A percentile compares a stretch with the other conserved stretches of the same genome.
phyloP scores from a whole-genome alignment of 2,888 invertebrate genomes.

The Venustoraphidia nigricollis region DNA sequence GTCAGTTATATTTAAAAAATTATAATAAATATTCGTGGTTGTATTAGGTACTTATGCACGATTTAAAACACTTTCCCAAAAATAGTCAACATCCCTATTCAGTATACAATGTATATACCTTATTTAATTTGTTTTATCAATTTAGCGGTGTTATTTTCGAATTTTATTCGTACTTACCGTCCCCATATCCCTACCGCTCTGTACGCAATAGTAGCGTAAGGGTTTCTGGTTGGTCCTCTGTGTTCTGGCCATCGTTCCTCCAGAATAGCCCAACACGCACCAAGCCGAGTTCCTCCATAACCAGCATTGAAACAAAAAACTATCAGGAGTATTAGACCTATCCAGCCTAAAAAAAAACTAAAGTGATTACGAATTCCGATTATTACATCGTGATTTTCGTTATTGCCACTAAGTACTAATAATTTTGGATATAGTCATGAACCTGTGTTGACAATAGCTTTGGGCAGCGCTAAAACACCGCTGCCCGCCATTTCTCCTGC shows the following conservation, averaged over 20 bases:
- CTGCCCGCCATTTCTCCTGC: conserved; percentile 59
- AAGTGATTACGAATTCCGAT: not conserved
- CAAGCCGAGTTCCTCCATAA: conserved; percentile 49
- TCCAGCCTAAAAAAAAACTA: conserved; percentile 40
- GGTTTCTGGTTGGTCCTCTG: conserved; percentile 40
- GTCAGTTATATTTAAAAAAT: too few relatives aligned
- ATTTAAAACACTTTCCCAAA: too few relatives aligned
- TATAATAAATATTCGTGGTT: too few relatives aligned
- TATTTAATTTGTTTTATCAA: too few relatives aligned
- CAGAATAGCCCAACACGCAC: conserved; percentile 52
- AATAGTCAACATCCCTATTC: too few relatives aligned
- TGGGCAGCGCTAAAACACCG: conserved; percentile 52
- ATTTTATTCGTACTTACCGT: conserved; percentile 27
- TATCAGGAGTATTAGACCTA: conserved; percentile 43
- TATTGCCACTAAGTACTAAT: not conserved
- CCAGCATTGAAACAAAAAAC: conserved; percentile 43
- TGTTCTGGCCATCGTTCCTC: conserved; percentile 47
- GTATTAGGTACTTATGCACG: too few relatives aligned
- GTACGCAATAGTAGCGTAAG: conserved; percentile 51
- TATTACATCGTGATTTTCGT: not conserved
- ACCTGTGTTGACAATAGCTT: conserved; percentile 49
- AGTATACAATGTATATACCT: too few relatives aligned
- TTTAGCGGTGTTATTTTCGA: not conserved
- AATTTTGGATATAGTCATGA: conserved; percentile 7
- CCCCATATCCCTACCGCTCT: conserved; percentile 41